Percentiles rank a stretch among this genome's conserved stretches.
Evolutionary conservation across 2,797 vertebrate species (phyloP).

Genomic region (Trichosurus vulpecula): DNA sequence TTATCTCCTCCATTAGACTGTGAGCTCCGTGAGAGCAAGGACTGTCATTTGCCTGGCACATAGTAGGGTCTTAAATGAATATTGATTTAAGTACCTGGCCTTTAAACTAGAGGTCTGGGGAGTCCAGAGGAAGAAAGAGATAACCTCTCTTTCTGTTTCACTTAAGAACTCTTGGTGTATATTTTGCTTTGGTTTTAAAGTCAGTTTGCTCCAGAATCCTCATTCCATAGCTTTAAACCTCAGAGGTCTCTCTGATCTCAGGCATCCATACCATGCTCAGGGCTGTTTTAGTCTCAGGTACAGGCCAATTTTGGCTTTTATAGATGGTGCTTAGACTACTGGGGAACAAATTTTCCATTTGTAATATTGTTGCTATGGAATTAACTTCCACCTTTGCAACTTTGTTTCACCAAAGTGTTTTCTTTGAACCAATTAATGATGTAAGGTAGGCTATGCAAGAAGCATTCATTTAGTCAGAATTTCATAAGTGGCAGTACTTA

Average conservation of each 20-base stretch:
- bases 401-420: not conserved
- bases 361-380: not conserved
- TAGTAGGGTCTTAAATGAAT: not conserved
- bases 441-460: not conserved
- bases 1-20: no score
- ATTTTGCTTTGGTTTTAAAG: not conserved
- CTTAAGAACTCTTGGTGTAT: not conserved
- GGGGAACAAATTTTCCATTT: not conserved
- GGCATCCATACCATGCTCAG: not conserved
- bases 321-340: not conserved
- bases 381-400: not conserved
- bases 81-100: not conserved
- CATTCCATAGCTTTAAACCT: not conserved
- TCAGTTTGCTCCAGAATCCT: not conserved
- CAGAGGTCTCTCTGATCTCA: not conserved
- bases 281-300: not conserved
- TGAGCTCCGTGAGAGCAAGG: no score
- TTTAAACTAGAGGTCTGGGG: not conserved
- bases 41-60: not conserved
- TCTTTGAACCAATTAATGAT: not conserved
- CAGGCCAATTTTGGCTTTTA: not conserved
- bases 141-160: not conserved
- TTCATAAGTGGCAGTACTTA: constrained; percentile 19
- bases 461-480: constrained; percentile 4
- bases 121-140: not conserved